These are phyloP conservation scores for Acromyrmex heyeri DNA, from an alignment of 1,140 invertebrate genomes.

Conservation along the genomic window DNA sequence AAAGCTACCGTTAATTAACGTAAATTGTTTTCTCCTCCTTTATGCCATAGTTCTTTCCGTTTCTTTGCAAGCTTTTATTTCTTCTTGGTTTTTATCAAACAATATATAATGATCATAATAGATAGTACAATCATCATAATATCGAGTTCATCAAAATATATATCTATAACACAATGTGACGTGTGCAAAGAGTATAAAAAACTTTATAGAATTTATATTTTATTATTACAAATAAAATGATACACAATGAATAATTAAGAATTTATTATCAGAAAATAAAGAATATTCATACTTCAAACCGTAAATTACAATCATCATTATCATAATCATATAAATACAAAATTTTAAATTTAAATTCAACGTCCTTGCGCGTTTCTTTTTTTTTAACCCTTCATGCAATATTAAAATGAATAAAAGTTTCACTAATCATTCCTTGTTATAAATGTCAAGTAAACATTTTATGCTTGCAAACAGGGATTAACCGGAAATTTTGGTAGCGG, in stretches of 20 bases:
- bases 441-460: constrained; percentile 51
- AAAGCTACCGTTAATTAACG: constrained; percentile 84
- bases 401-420: constrained; percentile 21
- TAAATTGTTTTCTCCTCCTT: constrained; percentile 81
- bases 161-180: not conserved
- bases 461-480: constrained; percentile 41
- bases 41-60: constrained; percentile 67
- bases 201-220: not conserved
- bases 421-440: constrained; percentile 40
- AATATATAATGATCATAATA: constrained; percentile 32
- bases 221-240: not conserved
- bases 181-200: not conserved
- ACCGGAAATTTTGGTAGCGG: constrained; percentile 49
- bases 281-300: not conserved
- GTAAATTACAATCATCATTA: not conserved
- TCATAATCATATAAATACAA: not conserved
- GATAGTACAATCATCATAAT: constrained; percentile 25
- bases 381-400: not conserved
- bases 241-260: not conserved
- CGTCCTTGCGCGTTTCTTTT: not conserved
- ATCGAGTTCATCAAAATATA: not conserved
- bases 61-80: constrained; percentile 73
- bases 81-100: constrained; percentile 74
- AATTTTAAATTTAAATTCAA: not conserved
- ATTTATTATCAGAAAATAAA: not conserved